Conservation (phyloP, 2,797 vertebrate species). For the Myotis findleyi region DNA sequence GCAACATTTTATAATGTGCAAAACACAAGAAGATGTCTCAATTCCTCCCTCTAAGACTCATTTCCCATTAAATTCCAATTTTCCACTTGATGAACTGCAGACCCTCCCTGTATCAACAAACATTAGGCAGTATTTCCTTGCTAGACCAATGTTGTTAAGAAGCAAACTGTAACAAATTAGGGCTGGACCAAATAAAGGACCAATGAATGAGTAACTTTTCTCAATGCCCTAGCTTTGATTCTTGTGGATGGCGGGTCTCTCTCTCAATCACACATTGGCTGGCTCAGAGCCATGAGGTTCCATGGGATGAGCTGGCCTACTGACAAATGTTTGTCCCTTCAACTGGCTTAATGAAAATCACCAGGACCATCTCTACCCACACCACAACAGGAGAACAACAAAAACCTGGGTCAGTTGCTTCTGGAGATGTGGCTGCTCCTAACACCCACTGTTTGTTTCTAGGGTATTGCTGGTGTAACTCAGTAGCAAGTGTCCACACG, state of each 20-base stretch:
- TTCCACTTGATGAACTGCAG: conserved; percentile 73
- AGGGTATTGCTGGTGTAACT: conserved; percentile 1
- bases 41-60: conserved; percentile 63
- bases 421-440: neutral
- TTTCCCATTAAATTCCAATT: conserved; percentile 76
- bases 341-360: neutral
- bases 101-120: conserved; percentile 69
- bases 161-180: conserved; percentile 48
- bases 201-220: conserved; percentile 53
- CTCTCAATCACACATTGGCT: neutral
- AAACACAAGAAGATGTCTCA: conserved; percentile 78
- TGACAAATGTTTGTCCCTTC: conserved; percentile 3
- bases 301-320: neutral
- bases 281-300: neutral
- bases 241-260: neutral
- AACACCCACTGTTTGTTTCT: conserved; percentile 41
- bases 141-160: conserved; percentile 31
- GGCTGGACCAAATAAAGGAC: conserved; percentile 27
- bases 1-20: conserved; percentile 60
- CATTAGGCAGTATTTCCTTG: conserved; percentile 39
- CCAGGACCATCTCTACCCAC: neutral
- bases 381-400: neutral
- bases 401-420: conserved; percentile 31
- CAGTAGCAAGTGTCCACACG: neutral
- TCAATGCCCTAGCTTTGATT: conserved; percentile 17